Conservation (phyloP, 2,113 vertebrate species). For the Erinaceus europaeus region DNA sequence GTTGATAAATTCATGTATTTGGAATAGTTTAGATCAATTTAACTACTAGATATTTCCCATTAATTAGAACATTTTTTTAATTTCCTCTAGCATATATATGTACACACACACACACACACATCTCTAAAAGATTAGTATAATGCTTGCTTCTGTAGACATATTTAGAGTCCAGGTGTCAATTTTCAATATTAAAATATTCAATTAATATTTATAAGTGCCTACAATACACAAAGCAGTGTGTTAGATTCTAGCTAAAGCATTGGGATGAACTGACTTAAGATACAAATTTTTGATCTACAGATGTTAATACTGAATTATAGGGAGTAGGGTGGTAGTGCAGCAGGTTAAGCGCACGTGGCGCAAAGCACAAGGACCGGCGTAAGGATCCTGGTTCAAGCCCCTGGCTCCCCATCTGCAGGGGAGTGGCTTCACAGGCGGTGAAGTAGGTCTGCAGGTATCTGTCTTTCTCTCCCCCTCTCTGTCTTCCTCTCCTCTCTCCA, state of each 20-base stretch:
- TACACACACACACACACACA: neutral
- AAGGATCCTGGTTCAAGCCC: too few species aligned
- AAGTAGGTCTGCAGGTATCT: too few species aligned
- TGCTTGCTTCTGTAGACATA: neutral
- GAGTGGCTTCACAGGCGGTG: too few species aligned
- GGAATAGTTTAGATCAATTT: neutral
- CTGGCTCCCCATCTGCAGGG: too few species aligned
- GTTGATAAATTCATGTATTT: neutral
- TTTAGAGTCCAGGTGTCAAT: neutral
- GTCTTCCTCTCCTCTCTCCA: too few species aligned
- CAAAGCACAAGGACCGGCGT: too few species aligned
- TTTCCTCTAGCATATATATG: neutral
- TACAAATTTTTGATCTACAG: neutral
- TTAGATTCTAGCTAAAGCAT: neutral
- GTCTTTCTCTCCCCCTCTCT: too few species aligned
- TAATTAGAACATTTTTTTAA: neutral
- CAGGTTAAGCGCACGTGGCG: too few species aligned
- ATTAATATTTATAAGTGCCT: neutral
- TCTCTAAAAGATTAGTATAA: neutral
- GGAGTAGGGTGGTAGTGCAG: neutral
- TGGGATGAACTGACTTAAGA: neutral
- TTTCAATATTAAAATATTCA: neutral
- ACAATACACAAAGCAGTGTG: neutral
- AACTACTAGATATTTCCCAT: neutral
- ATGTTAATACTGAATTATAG: neutral